These are phyloP conservation scores for Hymenopus coronatus DNA, from an alignment of 2,888 invertebrate genomes.

Conservation along the genomic window DNA sequence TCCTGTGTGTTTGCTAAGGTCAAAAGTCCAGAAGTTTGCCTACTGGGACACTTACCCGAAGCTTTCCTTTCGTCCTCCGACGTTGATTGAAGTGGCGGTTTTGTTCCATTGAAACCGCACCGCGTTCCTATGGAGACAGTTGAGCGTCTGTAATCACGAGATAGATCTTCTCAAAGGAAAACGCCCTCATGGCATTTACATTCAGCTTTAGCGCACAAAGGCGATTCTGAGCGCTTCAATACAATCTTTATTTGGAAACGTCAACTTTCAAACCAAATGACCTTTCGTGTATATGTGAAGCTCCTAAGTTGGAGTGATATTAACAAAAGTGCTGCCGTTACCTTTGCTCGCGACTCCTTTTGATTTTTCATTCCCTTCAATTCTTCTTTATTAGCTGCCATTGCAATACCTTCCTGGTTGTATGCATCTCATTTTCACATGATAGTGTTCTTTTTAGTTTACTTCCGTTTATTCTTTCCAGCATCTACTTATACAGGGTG, in stretches of 20 bases:
- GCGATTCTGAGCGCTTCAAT: background rate
- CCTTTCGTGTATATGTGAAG: background rate
- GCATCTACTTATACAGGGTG: too few species aligned
- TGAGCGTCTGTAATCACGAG: background rate
- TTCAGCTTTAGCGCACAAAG: background rate
- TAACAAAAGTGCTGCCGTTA: background rate
- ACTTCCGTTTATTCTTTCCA: too few species aligned
- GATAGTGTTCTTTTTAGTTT: too few species aligned
- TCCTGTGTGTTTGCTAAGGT: background rate
- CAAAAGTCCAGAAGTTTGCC: background rate
- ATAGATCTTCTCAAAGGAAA: background rate
- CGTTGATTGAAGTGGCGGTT: background rate
- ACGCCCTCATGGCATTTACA: background rate
- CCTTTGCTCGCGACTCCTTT: too few species aligned
- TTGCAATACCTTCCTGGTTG: too few species aligned
- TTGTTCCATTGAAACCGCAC: background rate
- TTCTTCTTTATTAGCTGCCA: too few species aligned
- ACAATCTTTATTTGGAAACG: background rate
- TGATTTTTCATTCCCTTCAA: too few species aligned
- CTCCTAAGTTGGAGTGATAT: background rate
- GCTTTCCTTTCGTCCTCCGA: background rate
- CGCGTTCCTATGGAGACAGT: background rate
- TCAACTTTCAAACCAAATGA: background rate
- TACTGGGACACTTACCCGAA: background rate
- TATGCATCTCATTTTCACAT: too few species aligned